Evolutionary conservation across 2,888 invertebrate species (phyloP).

Genomic region (Amiota mariae): DNA sequence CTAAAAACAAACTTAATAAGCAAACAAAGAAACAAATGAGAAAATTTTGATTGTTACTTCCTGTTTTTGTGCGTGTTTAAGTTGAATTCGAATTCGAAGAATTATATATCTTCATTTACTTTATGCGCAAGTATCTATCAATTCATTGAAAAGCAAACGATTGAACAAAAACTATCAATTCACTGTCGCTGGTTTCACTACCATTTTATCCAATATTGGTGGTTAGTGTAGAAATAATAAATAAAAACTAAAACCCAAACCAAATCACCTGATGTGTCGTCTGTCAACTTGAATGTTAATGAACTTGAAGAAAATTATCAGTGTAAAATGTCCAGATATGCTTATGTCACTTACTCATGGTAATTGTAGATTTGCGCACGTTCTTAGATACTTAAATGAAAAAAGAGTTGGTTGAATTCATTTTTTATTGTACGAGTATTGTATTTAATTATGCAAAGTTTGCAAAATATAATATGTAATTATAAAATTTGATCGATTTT

Average conservation of each 20-base stretch:
- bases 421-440: no score
- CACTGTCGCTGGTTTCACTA: no score
- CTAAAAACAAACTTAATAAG: constrained; percentile 7
- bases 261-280: constrained; percentile 14
- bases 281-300: not conserved
- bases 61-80: no score
- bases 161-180: no score
- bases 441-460: constrained; percentile 3
- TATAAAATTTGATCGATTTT: not conserved
- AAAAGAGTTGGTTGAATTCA: not conserved
- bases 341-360: constrained; percentile 2
- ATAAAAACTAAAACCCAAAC: no score
- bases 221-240: no score
- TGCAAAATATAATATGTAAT: not conserved
- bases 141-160: no score
- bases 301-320: constrained; percentile 9
- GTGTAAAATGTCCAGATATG: no score
- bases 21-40: not conserved
- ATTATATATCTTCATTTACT: no score
- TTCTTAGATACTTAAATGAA: not conserved
- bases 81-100: no score
- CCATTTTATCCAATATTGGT: no score
- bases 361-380: constrained; percentile 7
- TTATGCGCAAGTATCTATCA: no score
- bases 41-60: not conserved